Evolutionary conservation across 2,888 invertebrate species (phyloP), one percentile per base, ranked within the genome.

Genomic region (Amphipoea lucens): DNA sequence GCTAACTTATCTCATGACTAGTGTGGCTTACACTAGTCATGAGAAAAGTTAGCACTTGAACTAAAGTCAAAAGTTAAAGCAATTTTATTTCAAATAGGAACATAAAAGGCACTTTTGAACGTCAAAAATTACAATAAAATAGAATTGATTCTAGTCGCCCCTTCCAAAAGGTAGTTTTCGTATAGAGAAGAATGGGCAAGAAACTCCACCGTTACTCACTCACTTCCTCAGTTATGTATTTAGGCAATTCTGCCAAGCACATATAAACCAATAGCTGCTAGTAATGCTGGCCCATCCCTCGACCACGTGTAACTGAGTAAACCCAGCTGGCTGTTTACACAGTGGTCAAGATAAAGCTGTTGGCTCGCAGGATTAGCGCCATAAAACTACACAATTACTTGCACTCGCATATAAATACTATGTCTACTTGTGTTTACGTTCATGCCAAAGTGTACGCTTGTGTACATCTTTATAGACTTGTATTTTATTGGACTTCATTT

Each of bases 301-400:
- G n/a, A 12, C 65, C 73, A 51, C 69, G 66, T 74, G 69, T 66
- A 1, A 57, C 42, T 62, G 66, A 17, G 66, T 45, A 63, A 45
- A 66, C 51, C 36, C 83, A 83, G 69, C 73, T 36, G 69, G 62
- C 60, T 68, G 87, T 76, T 72, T 70, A 57, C 74, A n/a, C 76
- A 66, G 70, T 74, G 87, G 83, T 79, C 75, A 83, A 70, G 84
- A 82, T 78, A 76, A 78, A 83, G 54, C 62, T 73, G 78, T 82
- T 70, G 65, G 57, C 66, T 78, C 65, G 51, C 7, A 76, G 69
- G 73, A 83, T 83, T 67, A 84, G 20, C 82, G 57, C 66, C 66
- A 60, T 77, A 48, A 74, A 83, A 66, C 70, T 73, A 73, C 54
- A 70, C 74, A 66, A 70, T 57, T 78, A 73, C 87, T 75, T 69